phyloP scores from a whole-genome alignment of 2,797 vertebrate species.

The Lutjanus campechanus region DNA sequence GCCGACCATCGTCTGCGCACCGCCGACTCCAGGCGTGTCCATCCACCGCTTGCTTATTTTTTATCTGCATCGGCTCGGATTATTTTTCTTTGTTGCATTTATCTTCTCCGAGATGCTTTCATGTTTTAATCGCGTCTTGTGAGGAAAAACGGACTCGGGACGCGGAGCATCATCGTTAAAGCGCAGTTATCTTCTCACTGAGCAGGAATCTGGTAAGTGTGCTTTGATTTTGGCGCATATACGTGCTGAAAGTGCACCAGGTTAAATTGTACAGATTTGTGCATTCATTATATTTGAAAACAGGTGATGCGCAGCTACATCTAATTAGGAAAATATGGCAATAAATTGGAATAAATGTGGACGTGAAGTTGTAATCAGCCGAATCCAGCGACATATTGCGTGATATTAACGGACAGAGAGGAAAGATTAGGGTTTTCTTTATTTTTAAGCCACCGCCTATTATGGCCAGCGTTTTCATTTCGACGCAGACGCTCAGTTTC shows the following conservation, averaged over 20 bases:
- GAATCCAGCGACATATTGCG: neutral
- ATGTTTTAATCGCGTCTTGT: constrained; percentile 54
- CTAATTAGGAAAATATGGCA: neutral
- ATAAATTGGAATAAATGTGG: fast-evolving
- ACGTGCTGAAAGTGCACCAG: neutral
- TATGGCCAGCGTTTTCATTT: constrained; percentile 35
- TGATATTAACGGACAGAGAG: neutral
- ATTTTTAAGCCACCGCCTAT: constrained; percentile 66
- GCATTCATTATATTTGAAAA: neutral
- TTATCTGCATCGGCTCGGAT: constrained; percentile 52
- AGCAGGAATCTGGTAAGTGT: constrained; percentile 78
- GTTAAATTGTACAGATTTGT: neutral
- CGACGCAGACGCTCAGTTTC: constrained; percentile 67
- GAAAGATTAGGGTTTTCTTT: neutral
- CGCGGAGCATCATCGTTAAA: constrained; percentile 64
- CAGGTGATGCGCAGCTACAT: constrained; percentile 1
- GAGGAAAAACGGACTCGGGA: constrained; percentile 47
- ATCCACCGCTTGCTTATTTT: constrained; percentile 35
- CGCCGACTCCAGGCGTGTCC: constrained; percentile 64
- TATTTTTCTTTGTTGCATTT: constrained; percentile 54
- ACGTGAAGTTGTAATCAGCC: neutral
- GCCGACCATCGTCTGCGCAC: constrained; percentile 70
- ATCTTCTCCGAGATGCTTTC: constrained; percentile 65
- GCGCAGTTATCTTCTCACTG: constrained; percentile 37
- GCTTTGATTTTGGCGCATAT: neutral